Evolutionary conservation across 2,113 vertebrate species (phyloP), one percentile per base, ranked within the genome.

Genomic region (Corythaixoides concolor): DNA sequence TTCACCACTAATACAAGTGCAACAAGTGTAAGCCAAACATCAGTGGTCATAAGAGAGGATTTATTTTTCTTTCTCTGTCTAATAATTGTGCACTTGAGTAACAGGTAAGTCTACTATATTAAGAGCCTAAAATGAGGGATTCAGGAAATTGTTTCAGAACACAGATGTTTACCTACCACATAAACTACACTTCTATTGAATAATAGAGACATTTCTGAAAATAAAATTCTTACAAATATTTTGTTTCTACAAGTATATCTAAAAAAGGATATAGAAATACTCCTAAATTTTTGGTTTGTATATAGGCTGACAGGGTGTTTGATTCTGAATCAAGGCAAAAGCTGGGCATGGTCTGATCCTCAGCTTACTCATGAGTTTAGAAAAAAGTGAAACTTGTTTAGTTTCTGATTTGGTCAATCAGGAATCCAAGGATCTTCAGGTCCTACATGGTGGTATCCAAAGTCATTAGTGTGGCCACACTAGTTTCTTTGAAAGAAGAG

Each of bases 31-130:
- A 69, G 26, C 58, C 47, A 67, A 37, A 49, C 24, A 64, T 60
- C 41, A 75, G 33, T 11, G 21, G 15, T 24, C 28, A 50, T 0
- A 0, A 33, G 18, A 52, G 10, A 15, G 24, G 30, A 62, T 41
- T 91, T 76, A 4, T 4, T 78, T 73, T 81, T 77, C 8, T 24
- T 76, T 68, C 22, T 77, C 50, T 73, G 32, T 58, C 70, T 56
- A n/a, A 37, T 28, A 73, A 70, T 11, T 63, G 33, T 33, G 23
- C 35, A 52, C 70, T 52, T 63, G 35, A 62, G 26, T 41, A 72
- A 80, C 6, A 66, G 19, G 5, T 21, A 76, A 63, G 8, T 15
- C 23, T 33, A 50, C 19, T 47, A 67, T 8, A 55, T 11, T 20
- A 82, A 67, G n/a, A 68, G 64, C 1, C 33, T 72, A 41, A 85